Percentiles rank a stretch among this genome's conserved stretches.
phyloP scores from a whole-genome alignment of 2,888 invertebrate species.

The Belgica antarctica region DNA sequence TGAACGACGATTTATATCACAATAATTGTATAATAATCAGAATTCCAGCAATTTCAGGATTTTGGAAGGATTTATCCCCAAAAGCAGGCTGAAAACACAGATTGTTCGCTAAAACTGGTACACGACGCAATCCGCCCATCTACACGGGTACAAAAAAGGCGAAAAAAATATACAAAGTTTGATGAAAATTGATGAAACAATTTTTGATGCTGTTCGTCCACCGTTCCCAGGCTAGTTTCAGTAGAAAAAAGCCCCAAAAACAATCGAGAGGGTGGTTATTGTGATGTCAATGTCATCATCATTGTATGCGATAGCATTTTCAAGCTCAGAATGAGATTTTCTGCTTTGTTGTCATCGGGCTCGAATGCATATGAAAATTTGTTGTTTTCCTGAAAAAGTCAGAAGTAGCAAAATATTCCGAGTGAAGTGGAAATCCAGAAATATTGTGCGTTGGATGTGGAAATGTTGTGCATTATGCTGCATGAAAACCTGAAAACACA shows the following conservation, averaged over 20 bases:
- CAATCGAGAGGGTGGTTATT: not conserved
- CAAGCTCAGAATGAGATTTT: not conserved
- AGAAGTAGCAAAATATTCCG: conserved; percentile 4
- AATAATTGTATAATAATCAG: too few species aligned
- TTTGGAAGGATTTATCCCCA: too few species aligned
- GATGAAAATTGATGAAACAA: conserved; percentile 38
- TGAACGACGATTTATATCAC: too few species aligned
- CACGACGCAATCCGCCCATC: not conserved
- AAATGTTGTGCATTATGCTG: conserved; percentile 21
- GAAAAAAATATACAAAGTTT: conserved; percentile 39
- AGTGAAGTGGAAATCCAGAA: conserved; percentile 2
- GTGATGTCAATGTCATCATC: conserved; percentile 3
- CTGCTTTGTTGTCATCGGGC: not conserved
- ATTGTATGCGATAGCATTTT: not conserved
- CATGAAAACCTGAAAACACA: conserved; percentile 6
- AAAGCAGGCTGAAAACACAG: not conserved
- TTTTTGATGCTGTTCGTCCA: not conserved
- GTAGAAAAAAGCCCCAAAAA: too few species aligned
- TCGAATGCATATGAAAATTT: conserved; percentile 8
- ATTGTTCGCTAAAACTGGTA: not conserved
- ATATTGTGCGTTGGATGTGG: not conserved
- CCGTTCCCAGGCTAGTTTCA: not conserved
- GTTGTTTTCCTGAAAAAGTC: not conserved
- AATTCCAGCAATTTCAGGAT: too few species aligned
- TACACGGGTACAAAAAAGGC: not conserved